Evolutionary conservation across 2,797 vertebrate species (phyloP), one percentile per base, ranked within the genome.

Genomic region (Malacoctenus gilli): DNA sequence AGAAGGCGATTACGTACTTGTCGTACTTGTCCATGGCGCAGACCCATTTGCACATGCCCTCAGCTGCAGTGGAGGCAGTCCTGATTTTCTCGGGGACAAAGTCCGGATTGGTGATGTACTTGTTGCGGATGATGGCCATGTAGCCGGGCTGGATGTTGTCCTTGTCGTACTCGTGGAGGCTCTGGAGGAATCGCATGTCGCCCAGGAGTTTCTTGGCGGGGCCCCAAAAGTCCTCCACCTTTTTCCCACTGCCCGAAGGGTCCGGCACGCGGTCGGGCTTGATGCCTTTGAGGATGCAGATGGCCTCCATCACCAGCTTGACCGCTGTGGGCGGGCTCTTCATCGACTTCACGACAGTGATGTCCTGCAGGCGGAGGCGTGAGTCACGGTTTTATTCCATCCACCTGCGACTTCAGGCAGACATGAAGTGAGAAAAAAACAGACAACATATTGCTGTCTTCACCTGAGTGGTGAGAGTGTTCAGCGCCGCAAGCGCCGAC

Each of bases 281-380:
- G 69, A 97, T 91, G 35, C 94, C 94, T 90, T 96, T 97, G 56
- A 97, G 88, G 59, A 97, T 97, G 63, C 95, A 97, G 76, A 96
- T 94, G 3, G 95, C 90, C 80, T 98, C 95, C 95, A 97, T 96
- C 23, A 95, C 95, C 46, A 97, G 83, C 73, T 95, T 98, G 49
- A 97, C 92, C 4, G 93, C 95, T 35, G 90, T 58, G 1, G 95
- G 95, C 11, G 95, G 95, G 55, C 92, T 94, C 84, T 96, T 96
- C 95, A 96, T 98, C 21, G 95, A 92, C 73, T 97, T 98, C 19
- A 98, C 91, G 75, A 96, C 87, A 3, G 94, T 95, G 68, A 97
- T 95, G 77, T 98, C 95, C 95, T 97, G 72, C 34, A 72, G 11
- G 52, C 5, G 16, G 2, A 52, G 54, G 25, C 9, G 25, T n/a